Base-by-base conservation (phyloP, 1,140 invertebrate species). In the Bathynomus jamesi region DNA sequence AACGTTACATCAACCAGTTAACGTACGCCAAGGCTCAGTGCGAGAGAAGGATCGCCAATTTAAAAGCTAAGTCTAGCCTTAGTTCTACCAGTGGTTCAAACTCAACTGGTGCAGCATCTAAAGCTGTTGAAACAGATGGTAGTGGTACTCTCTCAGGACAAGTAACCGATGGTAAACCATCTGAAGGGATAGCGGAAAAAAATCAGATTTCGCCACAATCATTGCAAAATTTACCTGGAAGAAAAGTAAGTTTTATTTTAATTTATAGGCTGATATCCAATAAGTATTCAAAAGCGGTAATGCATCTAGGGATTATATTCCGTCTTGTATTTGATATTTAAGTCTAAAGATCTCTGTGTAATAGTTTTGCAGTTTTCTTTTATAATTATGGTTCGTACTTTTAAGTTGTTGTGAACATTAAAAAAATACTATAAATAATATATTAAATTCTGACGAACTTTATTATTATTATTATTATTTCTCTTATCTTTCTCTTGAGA, bases 11-110 rank as follows among this genome's bases (percentile, higher is more conserved):
- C 83, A 93, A 82, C 87, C 91, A 78, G 90, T 89, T 85, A 82
- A 89, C 73, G 82, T 88, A 74, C 86, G 91, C 82, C 85, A 95
- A 95, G 80, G 86, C 85, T 61, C 88, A 90, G 74, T 94, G 91
- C 82, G 92, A 95, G 79, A 89, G 88, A 77, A 87, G 90, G 74
- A 86, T 95, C 78, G 87, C 87, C 61, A 85, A 85, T 53, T 83
- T 93, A 13, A 92, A 91, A 53, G 40, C 21, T 53, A 53, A 53
- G 13, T 53, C 40, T 17, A 53, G 11, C 2, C 91, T 91, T 85
- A 87, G 90, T 79, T 89, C 89, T 70, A 91, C 79, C 81, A 71
- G 83, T 84, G 74, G 77, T 70, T 40, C 79, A 78, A 68, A 68
- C 0, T 83, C 89, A n/a, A 29, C 32, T 28, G 31, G 32, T 24